Conservation (phyloP, 2,113 vertebrate genomes). For the Tringa solitaria region DNA sequence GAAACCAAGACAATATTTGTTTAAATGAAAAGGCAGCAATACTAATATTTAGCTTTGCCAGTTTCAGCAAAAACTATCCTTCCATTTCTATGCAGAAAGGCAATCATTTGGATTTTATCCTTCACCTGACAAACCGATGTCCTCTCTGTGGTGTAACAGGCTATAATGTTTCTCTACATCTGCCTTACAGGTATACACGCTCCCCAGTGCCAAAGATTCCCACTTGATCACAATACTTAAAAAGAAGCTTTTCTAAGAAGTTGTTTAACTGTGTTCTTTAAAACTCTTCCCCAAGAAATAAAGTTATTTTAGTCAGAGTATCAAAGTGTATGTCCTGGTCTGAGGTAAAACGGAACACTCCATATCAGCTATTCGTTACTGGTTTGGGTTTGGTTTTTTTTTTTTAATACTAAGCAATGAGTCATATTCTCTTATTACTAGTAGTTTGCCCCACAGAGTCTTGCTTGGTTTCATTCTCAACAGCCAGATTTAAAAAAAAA, state of each 20-base stretch:
- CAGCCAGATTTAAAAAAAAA: neutral
- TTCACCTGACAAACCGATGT: neutral
- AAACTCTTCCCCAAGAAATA: neutral
- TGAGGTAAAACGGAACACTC: neutral
- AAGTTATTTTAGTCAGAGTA: neutral
- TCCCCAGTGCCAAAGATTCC: neutral
- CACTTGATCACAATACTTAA: neutral
- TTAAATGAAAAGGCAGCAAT: neutral
- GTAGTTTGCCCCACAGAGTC: neutral
- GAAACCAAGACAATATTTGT: neutral
- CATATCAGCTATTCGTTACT: neutral
- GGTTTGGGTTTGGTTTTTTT: neutral
- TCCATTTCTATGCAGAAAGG: neutral
- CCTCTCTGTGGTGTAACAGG: neutral
- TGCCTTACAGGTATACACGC: neutral
- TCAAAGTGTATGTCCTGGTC: neutral
- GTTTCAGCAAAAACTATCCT: neutral
- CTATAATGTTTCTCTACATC: neutral
- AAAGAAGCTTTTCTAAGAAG: neutral
- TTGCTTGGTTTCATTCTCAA: neutral
- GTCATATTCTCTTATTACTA: neutral
- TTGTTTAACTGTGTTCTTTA: neutral
- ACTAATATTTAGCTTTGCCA: neutral
- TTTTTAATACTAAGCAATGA: neutral
- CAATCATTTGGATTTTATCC: neutral